phyloP scores from a whole-genome alignment of 2,797 vertebrate genomes.

The Arnoldichthys spilopterus region DNA sequence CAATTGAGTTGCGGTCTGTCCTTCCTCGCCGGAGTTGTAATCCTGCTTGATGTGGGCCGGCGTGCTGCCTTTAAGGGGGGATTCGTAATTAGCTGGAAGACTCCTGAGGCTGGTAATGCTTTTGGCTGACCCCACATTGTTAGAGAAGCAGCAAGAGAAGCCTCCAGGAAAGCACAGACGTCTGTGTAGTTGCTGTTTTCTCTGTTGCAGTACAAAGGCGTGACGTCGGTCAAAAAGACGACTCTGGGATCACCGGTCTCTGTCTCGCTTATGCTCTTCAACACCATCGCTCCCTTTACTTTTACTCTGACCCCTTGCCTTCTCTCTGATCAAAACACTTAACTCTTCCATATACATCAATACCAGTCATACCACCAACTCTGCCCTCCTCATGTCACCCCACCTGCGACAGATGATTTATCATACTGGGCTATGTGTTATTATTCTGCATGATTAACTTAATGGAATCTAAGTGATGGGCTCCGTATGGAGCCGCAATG shows the following conservation, averaged over 20 bases:
- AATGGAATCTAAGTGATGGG: slow-evolving; percentile 73
- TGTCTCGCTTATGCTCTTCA: slow-evolving; percentile 21
- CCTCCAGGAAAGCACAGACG: slow-evolving; percentile 13
- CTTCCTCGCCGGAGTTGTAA: slow-evolving; percentile 58
- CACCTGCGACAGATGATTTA: slow-evolving; percentile 45
- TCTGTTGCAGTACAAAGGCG: slow-evolving; percentile 60
- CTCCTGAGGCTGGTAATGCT: slow-evolving; percentile 48
- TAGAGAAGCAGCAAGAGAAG: slow-evolving; percentile 52
- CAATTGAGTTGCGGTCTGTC: slow-evolving; percentile 43
- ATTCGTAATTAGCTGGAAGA: slow-evolving; percentile 58
- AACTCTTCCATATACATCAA: not conserved
- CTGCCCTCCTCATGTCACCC: slow-evolving; percentile 32
- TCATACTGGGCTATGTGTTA: slow-evolving; percentile 46
- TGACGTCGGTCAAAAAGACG: slow-evolving; percentile 62
- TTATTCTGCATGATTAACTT: slow-evolving; percentile 72
- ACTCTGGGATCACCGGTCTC: slow-evolving; percentile 30
- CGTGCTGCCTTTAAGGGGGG: slow-evolving; percentile 54
- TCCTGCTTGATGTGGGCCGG: slow-evolving; percentile 59
- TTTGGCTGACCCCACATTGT: slow-evolving; percentile 63
- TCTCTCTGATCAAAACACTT: not conserved
- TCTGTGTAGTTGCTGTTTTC: slow-evolving; percentile 64
- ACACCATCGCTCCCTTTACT: not conserved
- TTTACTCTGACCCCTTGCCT: not conserved
- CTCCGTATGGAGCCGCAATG: slow-evolving; percentile 61
- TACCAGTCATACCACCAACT: slow-evolving; percentile 1